Base-by-base conservation (phyloP, 2,797 vertebrate species). In the Lophotriccus pileatus region DNA sequence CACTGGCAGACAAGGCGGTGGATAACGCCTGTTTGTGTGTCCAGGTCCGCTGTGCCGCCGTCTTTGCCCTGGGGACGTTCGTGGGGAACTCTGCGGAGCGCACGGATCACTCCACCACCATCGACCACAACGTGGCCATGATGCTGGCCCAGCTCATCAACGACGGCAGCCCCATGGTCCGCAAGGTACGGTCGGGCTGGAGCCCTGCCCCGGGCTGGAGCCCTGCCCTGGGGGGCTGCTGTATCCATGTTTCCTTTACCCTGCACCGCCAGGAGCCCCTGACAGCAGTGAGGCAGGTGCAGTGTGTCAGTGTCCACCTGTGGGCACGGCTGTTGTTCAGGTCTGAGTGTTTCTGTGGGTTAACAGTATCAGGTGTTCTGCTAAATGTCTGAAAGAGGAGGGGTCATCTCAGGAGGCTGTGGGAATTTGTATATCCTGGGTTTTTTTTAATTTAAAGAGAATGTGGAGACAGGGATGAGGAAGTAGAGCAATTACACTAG, bases 61-160 rank as follows among this genome's bases (percentile, higher is more conserved):
- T 99, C 55, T 99, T 99, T 34, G 99, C 99, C 2, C 97, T 99
- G 66, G 99, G 99, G 15, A 99, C 99, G 0, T 99, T 99, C 34
- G 99, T 99, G 93, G 99, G 99, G 20, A 99, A 99, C 97, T 99
- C 99, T 0, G 99, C 98, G 0, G 99, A 99, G 96, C 97, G 99
- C 89, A 99, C 99, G 0, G 99, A 99, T 91, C 99, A 99, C 97
- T 99, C 99, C 34, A 99, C 99, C 96, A 99, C 99, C 95, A 99
- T 99, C 13, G 99, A 99, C 97, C 99, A 99, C 98, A 99, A 99
- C 7, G 99, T 99, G 95, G 99, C 99, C 91, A 99, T 99, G 99
- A 99, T 99, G 99, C 91, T 99, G 87, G 99, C 99, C 6, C 99
- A 99, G 96, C 99, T 99, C 70, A 99, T 99, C 97, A 99, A 99